Percentiles rank a stretch among this genome's conserved stretches.
phyloP scores from a whole-genome alignment of 2,888 invertebrate genomes.

The Philereme transversata region DNA sequence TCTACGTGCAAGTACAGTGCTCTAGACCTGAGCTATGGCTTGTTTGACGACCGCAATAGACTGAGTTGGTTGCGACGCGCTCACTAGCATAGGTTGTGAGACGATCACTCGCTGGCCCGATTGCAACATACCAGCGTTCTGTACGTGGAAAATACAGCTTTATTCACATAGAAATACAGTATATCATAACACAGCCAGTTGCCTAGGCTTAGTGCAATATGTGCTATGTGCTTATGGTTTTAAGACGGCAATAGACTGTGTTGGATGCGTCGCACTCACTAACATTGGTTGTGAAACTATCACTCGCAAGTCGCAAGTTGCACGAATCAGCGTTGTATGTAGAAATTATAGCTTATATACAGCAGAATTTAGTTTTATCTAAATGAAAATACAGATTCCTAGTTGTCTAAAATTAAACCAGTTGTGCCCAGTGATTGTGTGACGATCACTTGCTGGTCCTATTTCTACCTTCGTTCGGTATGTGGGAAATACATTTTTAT shows the following conservation, averaged over 20 bases:
- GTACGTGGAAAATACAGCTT: conserved; percentile 36
- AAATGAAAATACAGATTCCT: no score
- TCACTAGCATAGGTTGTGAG: conserved; percentile 72
- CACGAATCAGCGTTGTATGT: no score
- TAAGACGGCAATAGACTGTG: neutral
- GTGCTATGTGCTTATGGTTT: neutral
- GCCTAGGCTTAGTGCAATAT: neutral
- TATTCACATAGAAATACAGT: conserved; percentile 24
- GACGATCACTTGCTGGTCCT: no score
- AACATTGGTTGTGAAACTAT: no score
- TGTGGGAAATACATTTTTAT: no score
- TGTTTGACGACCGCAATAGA: conserved; percentile 27
- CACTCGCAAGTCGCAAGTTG: no score
- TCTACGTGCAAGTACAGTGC: conserved; percentile 32
- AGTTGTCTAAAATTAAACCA: no score
- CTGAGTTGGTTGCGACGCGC: conserved; percentile 64
- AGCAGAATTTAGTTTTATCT: no score
- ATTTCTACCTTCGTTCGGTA: no score
- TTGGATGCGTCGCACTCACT: no score
- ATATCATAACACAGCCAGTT: neutral
- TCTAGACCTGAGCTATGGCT: conserved; percentile 50
- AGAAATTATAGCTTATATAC: no score
- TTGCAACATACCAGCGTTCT: conserved; percentile 80
- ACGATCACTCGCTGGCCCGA: conserved; percentile 77
- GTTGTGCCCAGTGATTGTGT: no score